Evolutionary conservation across 2,113 vertebrate species (phyloP), one percentile per base, ranked within the genome.

Genomic region (Heptranchias perlo): DNA sequence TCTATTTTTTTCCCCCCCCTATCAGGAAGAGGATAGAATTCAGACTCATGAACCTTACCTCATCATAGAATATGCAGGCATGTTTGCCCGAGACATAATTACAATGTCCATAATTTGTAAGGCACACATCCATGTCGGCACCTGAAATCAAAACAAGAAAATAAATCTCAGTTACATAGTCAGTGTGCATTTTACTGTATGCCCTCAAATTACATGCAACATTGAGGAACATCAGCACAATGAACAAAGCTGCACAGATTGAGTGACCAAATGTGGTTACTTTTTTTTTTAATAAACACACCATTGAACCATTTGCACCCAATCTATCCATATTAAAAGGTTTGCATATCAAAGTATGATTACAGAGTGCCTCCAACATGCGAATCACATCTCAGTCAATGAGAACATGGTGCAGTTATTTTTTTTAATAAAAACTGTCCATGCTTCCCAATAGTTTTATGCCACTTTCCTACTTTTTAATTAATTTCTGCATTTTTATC

Each of bases 111-210:
- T 99, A 99, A 97, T 99, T 99, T 97, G 98, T 98, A 99, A 99
- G 99, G 99, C 99, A 99, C 98, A 99, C 99, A 52, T 99, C 99
- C 99, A 99, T 99, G 98, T 99, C 99, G 97, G 99, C 99, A 98
- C 99, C 99, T 99, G 96, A 87, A 96, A 96, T 94, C 14, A 31
- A 47, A 94, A 76, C 73, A 96, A 61, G 58, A 93, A 23, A 86
- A 96, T 82, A 61, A 69, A 78, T 96, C 54, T 62, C 2, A 96
- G 84, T 82, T 89, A 1, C n/a, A 96, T 86, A 61, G n/a, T 47
- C 94, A 69, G 69, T 44, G 13, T 58, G 23, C 23, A 65, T 61
- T 84, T 96, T 58, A 58, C 52, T 31, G 21, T 16, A n/a, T 54
- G 8, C 25, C 31, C 73, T 78, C 73, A 64, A 76, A 76, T 96